Conservation (phyloP, 1,140 invertebrate genomes). For the Pemphigus obesinymphae region DNA sequence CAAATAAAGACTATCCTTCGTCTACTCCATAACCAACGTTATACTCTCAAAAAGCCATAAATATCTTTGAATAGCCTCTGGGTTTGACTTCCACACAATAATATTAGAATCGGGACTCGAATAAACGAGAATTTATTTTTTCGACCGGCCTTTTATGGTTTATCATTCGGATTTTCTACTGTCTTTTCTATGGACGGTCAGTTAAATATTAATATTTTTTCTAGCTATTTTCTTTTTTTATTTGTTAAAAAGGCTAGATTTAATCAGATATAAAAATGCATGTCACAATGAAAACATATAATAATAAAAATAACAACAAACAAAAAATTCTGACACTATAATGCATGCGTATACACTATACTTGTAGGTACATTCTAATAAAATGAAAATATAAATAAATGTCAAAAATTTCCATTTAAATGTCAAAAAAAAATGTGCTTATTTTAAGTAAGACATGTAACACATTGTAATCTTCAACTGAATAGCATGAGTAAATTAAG, state of each 20-base stretch:
- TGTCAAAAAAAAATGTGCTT: not conserved
- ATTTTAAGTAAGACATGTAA: not conserved
- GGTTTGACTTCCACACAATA: conserved; percentile 22
- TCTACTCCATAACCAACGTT: conserved; percentile 5
- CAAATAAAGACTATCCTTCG: conserved; percentile 26
- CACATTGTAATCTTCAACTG: not conserved
- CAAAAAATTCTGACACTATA: not conserved
- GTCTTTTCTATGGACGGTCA: not conserved
- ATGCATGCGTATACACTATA: not conserved
- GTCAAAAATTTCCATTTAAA: no score
- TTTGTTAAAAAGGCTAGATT: not conserved
- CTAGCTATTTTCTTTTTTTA: not conserved
- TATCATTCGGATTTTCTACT: not conserved
- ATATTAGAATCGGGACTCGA: conserved; percentile 13
- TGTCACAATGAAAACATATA: not conserved
- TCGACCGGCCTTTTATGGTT: not conserved
- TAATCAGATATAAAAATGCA: not conserved
- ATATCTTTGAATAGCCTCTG: conserved; percentile 28
- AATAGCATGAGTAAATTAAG: not conserved
- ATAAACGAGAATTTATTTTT: conserved; percentile 34
- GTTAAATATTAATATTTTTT: not conserved
- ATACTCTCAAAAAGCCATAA: conserved; percentile 17
- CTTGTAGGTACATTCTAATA: not conserved
- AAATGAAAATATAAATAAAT: not conserved
- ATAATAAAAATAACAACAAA: not conserved